A percentile compares a stretch with the other conserved stretches of the same genome.
These are phyloP conservation scores for Poeciliopsis retropinna DNA, from an alignment of 2,113 vertebrate genomes.

Conservation along the genomic window DNA sequence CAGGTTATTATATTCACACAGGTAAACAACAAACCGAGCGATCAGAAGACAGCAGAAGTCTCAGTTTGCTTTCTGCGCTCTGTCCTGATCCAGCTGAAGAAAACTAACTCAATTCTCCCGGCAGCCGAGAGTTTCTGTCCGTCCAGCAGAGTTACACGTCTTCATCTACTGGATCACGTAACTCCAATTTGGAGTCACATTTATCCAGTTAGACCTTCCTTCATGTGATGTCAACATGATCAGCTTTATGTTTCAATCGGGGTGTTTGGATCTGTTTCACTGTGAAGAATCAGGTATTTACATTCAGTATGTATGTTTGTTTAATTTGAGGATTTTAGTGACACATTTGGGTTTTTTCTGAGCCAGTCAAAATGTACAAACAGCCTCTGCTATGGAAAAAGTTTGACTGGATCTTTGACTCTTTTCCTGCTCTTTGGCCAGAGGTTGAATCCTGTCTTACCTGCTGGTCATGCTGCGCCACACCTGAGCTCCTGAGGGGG, in stretches of 20 bases:
- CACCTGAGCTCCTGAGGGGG: conserved; percentile 79
- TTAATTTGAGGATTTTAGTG: no score
- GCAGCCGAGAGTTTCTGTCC: background rate
- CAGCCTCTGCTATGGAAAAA: no score
- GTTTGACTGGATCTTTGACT: background rate
- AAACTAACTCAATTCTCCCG: fast-evolving
- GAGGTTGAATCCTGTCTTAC: conserved; percentile 74
- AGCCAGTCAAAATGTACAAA: background rate
- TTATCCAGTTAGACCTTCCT: conserved; percentile 18
- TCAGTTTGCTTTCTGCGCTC: background rate
- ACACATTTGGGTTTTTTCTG: no score
- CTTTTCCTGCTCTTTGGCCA: background rate
- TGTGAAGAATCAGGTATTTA: background rate
- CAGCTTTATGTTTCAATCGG: background rate
- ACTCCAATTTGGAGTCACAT: conserved; percentile 7
- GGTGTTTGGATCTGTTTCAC: background rate
- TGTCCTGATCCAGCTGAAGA: background rate
- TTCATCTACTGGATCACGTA: background rate
- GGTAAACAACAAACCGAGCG: background rate
- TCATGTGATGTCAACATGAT: background rate
- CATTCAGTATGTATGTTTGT: no score
- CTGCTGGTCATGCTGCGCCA: conserved; percentile 87
- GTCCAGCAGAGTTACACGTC: background rate
- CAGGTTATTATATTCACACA: background rate
- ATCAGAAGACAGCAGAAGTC: no score